Evolutionary conservation across 30 jellyfish, hydroid and myxozoan genomes (phyloP).

Genomic region (Rhopilema esculentum): DNA sequence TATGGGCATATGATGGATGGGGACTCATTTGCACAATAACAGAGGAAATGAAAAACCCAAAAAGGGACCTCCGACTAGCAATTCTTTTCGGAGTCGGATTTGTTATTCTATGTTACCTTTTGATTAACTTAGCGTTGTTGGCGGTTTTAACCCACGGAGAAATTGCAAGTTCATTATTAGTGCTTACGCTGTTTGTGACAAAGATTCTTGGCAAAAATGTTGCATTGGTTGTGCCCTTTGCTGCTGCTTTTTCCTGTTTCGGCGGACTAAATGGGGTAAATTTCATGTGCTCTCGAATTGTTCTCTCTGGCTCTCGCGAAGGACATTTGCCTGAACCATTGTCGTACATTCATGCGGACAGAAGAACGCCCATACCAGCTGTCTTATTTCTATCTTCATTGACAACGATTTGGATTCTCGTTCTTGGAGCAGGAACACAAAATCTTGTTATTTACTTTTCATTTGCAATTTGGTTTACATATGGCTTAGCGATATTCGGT

Average conservation of each 20-base stretch:
- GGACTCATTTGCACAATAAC: constrained; percentile 12
- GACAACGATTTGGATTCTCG: constrained; percentile 1
- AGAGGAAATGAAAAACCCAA: constrained; percentile 55
- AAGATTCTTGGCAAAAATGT: constrained; percentile 40
- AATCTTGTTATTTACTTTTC: constrained; percentile 7
- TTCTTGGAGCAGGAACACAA: not conserved
- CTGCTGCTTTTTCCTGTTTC: constrained; percentile 27
- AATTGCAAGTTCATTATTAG: constrained; percentile 42
- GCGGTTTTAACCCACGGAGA: constrained; percentile 41
- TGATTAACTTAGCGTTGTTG: constrained; percentile 45
- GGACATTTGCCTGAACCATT: constrained; percentile 36
- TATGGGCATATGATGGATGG: constrained; percentile 83
- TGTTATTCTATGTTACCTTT: constrained; percentile 45
- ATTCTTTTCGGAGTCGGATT: constrained; percentile 56
- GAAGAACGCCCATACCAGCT: constrained; percentile 47
- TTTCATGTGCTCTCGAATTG: constrained; percentile 6
- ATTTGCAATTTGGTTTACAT: constrained; percentile 22
- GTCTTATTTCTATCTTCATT: not conserved
- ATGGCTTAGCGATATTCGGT: constrained; percentile 15
- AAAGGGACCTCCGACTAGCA: constrained; percentile 48
- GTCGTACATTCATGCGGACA: constrained; percentile 8
- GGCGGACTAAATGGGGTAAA: constrained; percentile 15
- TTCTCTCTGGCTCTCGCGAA: constrained; percentile 48
- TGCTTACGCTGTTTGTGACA: constrained; percentile 50
- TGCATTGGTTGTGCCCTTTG: constrained; percentile 9